A percentile compares a stretch with the other conserved stretches of the same genome.
These are phyloP conservation scores for Incurvaria masculella DNA, from an alignment of 2,888 invertebrate species.

Conservation along the genomic window DNA sequence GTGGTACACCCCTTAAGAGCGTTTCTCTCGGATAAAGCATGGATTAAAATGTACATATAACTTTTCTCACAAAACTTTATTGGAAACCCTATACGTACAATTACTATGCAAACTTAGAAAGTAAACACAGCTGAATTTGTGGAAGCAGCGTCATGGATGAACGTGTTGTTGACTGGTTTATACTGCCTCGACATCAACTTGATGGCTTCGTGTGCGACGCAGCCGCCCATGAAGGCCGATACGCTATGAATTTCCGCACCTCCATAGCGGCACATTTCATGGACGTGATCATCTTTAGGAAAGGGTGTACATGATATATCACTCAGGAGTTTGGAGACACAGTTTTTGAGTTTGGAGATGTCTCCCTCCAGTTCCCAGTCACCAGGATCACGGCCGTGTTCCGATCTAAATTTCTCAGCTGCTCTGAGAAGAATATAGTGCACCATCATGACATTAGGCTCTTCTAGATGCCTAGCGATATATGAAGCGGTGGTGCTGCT, in stretches of 20 bases:
- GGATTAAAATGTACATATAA: too few relatives aligned
- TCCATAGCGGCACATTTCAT: slow-evolving; percentile 94
- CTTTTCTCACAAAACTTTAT: too few relatives aligned
- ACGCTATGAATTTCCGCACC: slow-evolving; percentile 93
- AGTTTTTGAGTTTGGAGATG: slow-evolving; percentile 79
- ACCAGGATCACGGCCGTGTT: slow-evolving; percentile 89
- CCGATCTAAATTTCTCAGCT: slow-evolving; percentile 84
- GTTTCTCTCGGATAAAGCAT: too few relatives aligned
- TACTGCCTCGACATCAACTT: slow-evolving; percentile 96
- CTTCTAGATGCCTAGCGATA: slow-evolving; percentile 68
- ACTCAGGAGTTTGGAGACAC: slow-evolving; percentile 67
- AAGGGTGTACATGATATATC: slow-evolving; percentile 82
- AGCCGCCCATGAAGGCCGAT: slow-evolving; percentile 87
- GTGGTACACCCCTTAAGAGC: too few relatives aligned
- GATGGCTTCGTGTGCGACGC: slow-evolving; percentile 93
- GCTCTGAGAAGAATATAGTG: slow-evolving; percentile 89
- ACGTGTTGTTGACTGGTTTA: slow-evolving; percentile 93
- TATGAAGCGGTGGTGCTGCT: slow-evolving; percentile 56
- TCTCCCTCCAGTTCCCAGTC: slow-evolving; percentile 89
- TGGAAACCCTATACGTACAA: too few relatives aligned
- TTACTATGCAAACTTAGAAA: slow-evolving; percentile 57
- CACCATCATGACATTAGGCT: slow-evolving; percentile 82
- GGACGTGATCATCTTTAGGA: slow-evolving; percentile 88
- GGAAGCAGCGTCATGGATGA: slow-evolving; percentile 92
- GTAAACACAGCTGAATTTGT: slow-evolving; percentile 80